Base-by-base conservation (phyloP, 2,113 vertebrate genomes). In the Entosphenus tridentatus region DNA sequence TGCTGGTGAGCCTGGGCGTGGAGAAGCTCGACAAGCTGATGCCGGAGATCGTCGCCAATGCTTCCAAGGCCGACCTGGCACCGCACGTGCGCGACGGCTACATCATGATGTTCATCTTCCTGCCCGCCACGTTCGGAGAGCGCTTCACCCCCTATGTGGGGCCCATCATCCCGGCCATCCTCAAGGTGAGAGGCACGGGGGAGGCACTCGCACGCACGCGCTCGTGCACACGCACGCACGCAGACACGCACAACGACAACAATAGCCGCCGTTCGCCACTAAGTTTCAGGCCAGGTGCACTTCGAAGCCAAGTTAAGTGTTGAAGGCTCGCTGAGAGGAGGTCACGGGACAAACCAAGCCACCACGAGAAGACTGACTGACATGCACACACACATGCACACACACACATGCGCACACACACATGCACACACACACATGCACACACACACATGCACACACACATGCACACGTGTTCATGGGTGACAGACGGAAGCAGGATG, bases 61-160 rank as follows among this genome's bases (percentile, higher is more conserved):
- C 93, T 74, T 92, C 90, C 78, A 96, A 95, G 77, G 78, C 90
- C 71, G 93, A 98, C 77, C 96, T 98, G 3, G 90, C 92, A 2
- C 92, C 93, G 17, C 89, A 98, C 0, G 93, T 98, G 71, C 85
- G 93, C 69, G 93, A 98, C n/a, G 93, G 93, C 70, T 98, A 98
- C 75, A 96, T 98, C 73, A 96, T 98, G 92, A 95, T 98, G 93
- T 98, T 98, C 78, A 96, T 96, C 80, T 96, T 96, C 75, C 78
- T 98, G 74, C 92, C 93, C 1, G 87, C 96, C 73, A 98, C 93
- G 68, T 98, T 98, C 68, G 93, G 93, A 73, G 89, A 96, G 72
- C 88, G 81, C 72, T 96, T 98, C 71, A 98, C 87, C 39, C 89
- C 92, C 10, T 96, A 98, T 1, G 89, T 98, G 57, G 93, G 93